These are phyloP conservation scores for Todiramphus chloris DNA, from an alignment of 2,113 vertebrate species.

Conservation along the genomic window DNA sequence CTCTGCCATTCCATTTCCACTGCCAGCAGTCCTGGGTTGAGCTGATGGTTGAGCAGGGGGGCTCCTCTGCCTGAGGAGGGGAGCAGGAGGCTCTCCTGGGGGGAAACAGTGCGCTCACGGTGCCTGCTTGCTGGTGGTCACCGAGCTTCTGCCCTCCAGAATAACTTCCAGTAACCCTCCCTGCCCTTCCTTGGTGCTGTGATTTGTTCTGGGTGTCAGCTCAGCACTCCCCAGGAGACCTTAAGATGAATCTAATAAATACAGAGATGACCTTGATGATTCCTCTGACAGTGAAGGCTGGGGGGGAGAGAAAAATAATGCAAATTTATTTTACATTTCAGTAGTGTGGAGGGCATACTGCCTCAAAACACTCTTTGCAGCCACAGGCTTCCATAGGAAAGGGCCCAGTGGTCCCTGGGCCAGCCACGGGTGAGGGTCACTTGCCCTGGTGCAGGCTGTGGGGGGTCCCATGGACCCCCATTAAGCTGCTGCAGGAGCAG, in stretches of 20 bases:
- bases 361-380: rapidly evolving
- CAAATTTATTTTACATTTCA: not conserved
- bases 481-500: not conserved
- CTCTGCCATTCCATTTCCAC: not conserved
- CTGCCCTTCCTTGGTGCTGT: not conserved
- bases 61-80: not conserved
- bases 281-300: not conserved
- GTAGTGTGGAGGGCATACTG: not conserved
- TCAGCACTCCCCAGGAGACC: not conserved
- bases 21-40: not conserved
- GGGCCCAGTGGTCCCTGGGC: not conserved
- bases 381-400: rapidly evolving
- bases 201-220: not conserved
- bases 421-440: not conserved
- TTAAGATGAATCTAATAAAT: not conserved
- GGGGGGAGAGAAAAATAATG: not conserved
- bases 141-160: not conserved
- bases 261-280: not conserved
- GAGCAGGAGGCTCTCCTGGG: not conserved
- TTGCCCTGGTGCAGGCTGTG: not conserved
- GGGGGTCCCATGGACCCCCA: not conserved
- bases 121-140: not conserved
- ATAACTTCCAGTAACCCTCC: not conserved
- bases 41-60: rapidly evolving
- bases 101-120: too few relatives aligned